Evolutionary conservation across 1,140 invertebrate species (phyloP).

Genomic region (Carposina sasakii): DNA sequence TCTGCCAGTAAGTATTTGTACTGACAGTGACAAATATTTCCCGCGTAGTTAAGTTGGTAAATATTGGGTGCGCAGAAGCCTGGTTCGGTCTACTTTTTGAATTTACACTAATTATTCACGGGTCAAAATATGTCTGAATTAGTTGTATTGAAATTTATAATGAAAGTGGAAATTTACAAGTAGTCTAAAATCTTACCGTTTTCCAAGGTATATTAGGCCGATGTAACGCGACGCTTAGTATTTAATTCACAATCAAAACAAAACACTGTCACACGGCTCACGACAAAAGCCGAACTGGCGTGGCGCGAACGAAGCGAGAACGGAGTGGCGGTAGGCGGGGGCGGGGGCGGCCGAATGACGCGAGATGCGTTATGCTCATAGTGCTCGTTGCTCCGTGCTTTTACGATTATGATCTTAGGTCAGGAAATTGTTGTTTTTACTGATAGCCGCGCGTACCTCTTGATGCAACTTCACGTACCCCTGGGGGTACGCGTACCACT

Average conservation of each 20-base stretch:
- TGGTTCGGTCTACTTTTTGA: no score
- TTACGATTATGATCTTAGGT: not conserved
- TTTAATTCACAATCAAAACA: not conserved
- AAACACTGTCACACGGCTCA: not conserved
- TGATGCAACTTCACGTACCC: not conserved
- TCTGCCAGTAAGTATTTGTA: no score
- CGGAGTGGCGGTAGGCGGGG: not conserved
- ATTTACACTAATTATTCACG: no score
- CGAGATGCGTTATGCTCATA: slow-evolving; percentile 1
- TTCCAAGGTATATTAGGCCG: slow-evolving; percentile 7
- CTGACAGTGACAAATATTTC: no score
- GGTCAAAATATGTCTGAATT: no score
- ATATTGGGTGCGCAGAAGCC: no score
- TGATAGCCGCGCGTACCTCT: slow-evolving; percentile 4
- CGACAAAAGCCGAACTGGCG: slow-evolving; percentile 4
- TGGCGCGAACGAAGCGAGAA: not conserved
- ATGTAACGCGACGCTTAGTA: not conserved
- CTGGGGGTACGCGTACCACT: slow-evolving; percentile 1
- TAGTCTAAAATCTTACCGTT: slow-evolving; percentile 5
- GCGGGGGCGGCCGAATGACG: slow-evolving; percentile 3
- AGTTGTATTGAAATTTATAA: no score
- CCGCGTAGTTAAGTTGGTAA: no score
- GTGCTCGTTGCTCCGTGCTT: slow-evolving; percentile 3
- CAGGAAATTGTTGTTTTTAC: slow-evolving; percentile 2
- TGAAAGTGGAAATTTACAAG: no score